Evolutionary conservation across 2,797 vertebrate genomes (phyloP), one percentile per base, ranked within the genome.

Genomic region (Gymnopithys bicolor): DNA sequence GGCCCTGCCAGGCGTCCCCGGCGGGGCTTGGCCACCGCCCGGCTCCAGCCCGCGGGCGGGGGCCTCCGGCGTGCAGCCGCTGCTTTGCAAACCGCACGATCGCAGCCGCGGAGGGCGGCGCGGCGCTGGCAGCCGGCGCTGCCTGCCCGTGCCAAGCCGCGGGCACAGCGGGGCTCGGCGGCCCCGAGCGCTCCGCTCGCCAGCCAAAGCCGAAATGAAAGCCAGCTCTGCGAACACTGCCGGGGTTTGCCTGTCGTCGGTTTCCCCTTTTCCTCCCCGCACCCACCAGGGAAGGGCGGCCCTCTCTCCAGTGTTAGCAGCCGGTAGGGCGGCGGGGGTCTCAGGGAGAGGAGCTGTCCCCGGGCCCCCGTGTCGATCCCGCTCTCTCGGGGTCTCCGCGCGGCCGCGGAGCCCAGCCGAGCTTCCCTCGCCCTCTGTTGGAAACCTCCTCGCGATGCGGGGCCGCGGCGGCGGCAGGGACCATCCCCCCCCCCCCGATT

Each of bases 391-490:
- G 21, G 19, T 46, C 32, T 37, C 46, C 6, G 37, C 7, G 8
- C 7, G 53, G 62, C 21, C 13, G 22, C 12, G 51, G 32, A 69
- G 51, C 28, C 19, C 84, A 53, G 22, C 25, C 52, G 71, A 75
- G 77, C 51, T 92, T 87, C 84, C 93, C 73, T 85, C 81, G 78
- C 73, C 84, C 93, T 93, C 77, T 85, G n/a, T 87, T 89, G 89
- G 85, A 88, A 93, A 66, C 19, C 25, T 63, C 33, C n/a, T 13
- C 15, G 48, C 48, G 8, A 49, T 74, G 89, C 82, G 76, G 49
- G 17, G 67, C 69, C 25, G 32, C 12, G 37, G 35, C 11, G 27
- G 33, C 1, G 15, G 16, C 15, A 30, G 18, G 23, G 19, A 45
- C 7, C 30, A 39, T 43, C 32, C 2, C 10, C 9, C 6, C 6